Conservation (phyloP, 2,797 vertebrate genomes). For the Loriculus beryllinus region DNA sequence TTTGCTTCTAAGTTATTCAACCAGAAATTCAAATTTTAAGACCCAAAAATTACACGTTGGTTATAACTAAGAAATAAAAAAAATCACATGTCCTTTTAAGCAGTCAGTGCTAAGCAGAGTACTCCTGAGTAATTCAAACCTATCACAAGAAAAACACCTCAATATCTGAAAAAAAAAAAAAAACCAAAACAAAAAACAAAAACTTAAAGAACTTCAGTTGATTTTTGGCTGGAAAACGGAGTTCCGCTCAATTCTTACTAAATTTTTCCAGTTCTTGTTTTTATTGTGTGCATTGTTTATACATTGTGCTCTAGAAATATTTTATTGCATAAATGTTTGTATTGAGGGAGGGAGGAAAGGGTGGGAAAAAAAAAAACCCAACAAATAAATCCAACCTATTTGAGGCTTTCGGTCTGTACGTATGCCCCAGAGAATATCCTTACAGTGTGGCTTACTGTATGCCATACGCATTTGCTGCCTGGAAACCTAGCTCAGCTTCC, state of each 20-base stretch:
- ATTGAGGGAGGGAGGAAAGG: not conserved
- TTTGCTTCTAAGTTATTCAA: not conserved
- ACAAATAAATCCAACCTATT: not conserved
- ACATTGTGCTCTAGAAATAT: slow-evolving; percentile 4
- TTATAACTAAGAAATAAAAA: not conserved
- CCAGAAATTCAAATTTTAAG: not conserved
- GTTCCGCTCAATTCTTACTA: not conserved
- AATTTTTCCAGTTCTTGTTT: slow-evolving; percentile 13
- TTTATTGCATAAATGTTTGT: slow-evolving; percentile 35
- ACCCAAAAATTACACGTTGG: not conserved
- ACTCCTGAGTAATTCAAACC: not conserved
- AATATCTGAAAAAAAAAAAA: not conserved
- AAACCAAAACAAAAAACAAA: too few species aligned
- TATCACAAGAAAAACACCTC: not conserved
- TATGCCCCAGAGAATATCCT: not conserved
- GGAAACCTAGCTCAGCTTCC: not conserved
- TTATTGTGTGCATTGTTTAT: slow-evolving; percentile 31
- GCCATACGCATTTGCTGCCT: not conserved
- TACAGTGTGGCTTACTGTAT: not conserved
- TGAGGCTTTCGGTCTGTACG: not conserved
- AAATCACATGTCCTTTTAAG: not conserved
- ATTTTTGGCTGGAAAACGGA: not conserved
- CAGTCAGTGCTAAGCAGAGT: not conserved
- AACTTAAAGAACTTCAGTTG: not conserved
- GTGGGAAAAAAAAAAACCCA: not conserved